phyloP scores from a whole-genome alignment of 2,888 invertebrate genomes.

The Alentia gelatinosa region DNA sequence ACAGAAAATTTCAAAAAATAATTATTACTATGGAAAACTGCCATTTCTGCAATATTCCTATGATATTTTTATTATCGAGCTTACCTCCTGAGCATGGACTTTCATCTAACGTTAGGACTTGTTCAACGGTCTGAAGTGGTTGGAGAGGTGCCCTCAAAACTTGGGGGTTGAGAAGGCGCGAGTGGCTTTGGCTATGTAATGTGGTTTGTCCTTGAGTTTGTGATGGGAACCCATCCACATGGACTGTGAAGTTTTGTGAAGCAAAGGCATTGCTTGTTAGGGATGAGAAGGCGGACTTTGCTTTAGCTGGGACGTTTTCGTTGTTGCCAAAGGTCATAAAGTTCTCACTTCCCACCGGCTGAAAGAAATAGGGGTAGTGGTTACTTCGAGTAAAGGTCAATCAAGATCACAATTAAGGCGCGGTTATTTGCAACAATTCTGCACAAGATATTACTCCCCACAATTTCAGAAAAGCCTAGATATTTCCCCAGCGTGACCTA shows the following conservation, averaged over 20 bases:
- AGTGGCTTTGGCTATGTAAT: conserved; percentile 4
- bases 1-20: no score
- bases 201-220: background rate
- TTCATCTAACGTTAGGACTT: background rate
- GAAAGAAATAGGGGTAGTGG: no score
- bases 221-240: conserved; percentile 58
- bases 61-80: no score
- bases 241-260: conserved; percentile 55
- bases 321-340: conserved; percentile 46
- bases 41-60: no score
- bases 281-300: conserved; percentile 25
- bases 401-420: no score
- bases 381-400: no score
- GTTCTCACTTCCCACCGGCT: conserved; percentile 49
- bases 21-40: no score
- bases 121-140: background rate
- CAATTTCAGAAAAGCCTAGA: no score
- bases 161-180: background rate
- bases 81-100: conserved; percentile 45
- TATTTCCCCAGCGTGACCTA: background rate
- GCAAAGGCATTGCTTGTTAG: background rate
- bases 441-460: no score
- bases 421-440: no score
- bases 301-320: conserved; percentile 24
- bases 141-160: conserved; percentile 12